phyloP scores from a whole-genome alignment of 2,888 invertebrate genomes.

The Spatulosminthurus flaviceps region DNA sequence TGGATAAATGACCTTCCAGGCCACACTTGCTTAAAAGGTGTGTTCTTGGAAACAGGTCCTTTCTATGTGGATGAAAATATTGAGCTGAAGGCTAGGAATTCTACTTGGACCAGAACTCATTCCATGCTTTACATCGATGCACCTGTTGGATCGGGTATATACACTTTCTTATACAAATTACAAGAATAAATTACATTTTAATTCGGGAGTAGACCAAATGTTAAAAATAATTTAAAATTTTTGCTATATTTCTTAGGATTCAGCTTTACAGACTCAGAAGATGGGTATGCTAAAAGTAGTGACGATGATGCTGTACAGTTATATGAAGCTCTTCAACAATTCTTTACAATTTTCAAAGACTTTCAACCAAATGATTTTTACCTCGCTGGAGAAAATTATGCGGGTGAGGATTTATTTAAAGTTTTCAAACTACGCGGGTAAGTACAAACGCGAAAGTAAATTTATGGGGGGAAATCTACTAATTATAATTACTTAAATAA shows the following conservation, averaged over 20 bases:
- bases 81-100: neutral
- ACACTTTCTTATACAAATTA: neutral
- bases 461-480: neutral
- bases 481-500: neutral
- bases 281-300: constrained; percentile 49
- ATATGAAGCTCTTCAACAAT: constrained; percentile 72
- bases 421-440: too few relatives aligned
- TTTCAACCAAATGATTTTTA: constrained; percentile 80
- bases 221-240: too few relatives aligned
- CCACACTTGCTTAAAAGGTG: neutral
- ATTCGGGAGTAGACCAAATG: too few relatives aligned
- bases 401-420: neutral
- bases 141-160: constrained; percentile 81
- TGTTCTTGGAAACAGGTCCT: constrained; percentile 4
- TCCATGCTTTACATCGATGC: constrained; percentile 82
- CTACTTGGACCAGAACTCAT: constrained; percentile 4
- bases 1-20: neutral
- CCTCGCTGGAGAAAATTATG: constrained; percentile 87
- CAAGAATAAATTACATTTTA: too few relatives aligned
- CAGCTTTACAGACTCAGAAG: constrained; percentile 81
- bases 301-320: neutral
- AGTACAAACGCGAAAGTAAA: neutral
- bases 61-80: neutral
- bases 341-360: constrained; percentile 83
- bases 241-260: constrained; percentile 67